These are phyloP conservation scores for Bolinopsis microptera DNA, from an alignment of 37 sponge, comb jelly and placozoan genomes.

Conservation along the genomic window DNA sequence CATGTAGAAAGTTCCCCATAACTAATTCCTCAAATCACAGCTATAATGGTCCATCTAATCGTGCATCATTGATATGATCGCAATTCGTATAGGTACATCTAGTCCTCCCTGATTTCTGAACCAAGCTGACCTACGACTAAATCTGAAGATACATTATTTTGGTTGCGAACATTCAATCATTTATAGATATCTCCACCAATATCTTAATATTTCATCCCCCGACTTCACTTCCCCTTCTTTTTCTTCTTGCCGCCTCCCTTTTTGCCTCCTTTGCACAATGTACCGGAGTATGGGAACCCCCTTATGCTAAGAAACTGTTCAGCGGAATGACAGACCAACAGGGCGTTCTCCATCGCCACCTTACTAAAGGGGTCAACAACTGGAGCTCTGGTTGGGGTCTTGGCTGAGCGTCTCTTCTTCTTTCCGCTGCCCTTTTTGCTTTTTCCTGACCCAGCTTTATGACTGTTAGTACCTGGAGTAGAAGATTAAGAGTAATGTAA, in stretches of 20 bases:
- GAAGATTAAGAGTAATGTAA: too few relatives aligned
- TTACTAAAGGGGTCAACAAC: constrained; percentile 44
- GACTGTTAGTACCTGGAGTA: constrained; percentile 24
- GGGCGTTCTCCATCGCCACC: constrained; percentile 38
- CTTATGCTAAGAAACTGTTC: constrained; percentile 24
- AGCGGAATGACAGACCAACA: constrained; percentile 7
- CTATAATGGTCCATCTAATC: too few relatives aligned
- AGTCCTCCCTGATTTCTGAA: too few relatives aligned
- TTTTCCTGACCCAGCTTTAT: not conserved
- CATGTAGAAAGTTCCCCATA: too few relatives aligned
- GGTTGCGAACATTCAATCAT: too few relatives aligned
- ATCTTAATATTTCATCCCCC: too few relatives aligned
- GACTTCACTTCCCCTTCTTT: constrained; percentile 49
- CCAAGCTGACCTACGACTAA: too few relatives aligned
- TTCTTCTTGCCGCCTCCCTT: constrained; percentile 34
- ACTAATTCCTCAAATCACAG: too few relatives aligned
- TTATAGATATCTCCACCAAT: too few relatives aligned
- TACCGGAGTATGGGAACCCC: constrained; percentile 46
- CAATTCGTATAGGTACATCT: too few relatives aligned
- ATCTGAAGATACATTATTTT: too few relatives aligned
- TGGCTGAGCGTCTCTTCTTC: constrained; percentile 21
- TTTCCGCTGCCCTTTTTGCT: not conserved
- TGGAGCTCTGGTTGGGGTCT: constrained; percentile 26
- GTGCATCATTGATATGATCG: too few relatives aligned
- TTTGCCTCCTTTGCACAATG: constrained; percentile 35